A percentile compares a stretch with the other conserved stretches of the same genome.
Evolutionary conservation across 2,113 vertebrate species (phyloP).

Genomic region (Lepus timidus): DNA sequence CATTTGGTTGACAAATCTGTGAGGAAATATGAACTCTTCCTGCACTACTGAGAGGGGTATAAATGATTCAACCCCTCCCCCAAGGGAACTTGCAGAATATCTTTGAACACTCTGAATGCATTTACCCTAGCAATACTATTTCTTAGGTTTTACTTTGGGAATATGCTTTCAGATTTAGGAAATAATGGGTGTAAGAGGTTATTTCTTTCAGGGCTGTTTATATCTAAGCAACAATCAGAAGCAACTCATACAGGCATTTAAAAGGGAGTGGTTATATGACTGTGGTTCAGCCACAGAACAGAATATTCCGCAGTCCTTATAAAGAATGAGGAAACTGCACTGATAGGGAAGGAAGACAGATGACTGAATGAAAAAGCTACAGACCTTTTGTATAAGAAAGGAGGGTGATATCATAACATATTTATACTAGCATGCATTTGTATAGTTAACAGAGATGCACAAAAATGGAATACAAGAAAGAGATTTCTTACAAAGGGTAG

Average conservation of each 20-base stretch:
- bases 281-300: background rate
- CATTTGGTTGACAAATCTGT: background rate
- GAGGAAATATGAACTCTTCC: background rate
- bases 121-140: background rate
- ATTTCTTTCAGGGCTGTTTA: background rate
- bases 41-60: background rate
- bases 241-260: background rate
- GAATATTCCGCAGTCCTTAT: background rate
- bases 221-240: background rate
- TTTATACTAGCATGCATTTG: background rate
- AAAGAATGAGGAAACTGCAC: background rate
- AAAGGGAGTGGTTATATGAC: background rate
- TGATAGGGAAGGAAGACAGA: conserved; percentile 8
- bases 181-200: background rate
- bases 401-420: background rate
- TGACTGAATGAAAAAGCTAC: background rate
- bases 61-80: background rate
- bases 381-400: background rate
- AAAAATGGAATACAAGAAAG: background rate
- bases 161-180: background rate
- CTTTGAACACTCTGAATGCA: conserved; percentile 14
- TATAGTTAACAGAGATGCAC: background rate
- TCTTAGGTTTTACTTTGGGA: background rate
- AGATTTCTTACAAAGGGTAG: background rate
- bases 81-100: background rate